Conservation (phyloP, 92 coral and sea anemone genomes). For the Epizoanthus scotinus region DNA sequence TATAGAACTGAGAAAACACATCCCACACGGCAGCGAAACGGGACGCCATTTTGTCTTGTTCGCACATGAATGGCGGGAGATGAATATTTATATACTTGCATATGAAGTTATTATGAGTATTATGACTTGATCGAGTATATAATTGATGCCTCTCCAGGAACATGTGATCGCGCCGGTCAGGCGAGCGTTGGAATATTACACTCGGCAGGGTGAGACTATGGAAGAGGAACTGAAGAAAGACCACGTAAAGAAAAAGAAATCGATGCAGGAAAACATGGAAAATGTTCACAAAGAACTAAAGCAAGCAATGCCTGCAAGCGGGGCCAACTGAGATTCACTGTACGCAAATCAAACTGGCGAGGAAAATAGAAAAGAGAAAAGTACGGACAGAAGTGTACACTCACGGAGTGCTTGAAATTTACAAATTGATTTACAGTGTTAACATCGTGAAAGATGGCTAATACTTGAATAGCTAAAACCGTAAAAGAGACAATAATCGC, state of each 20-base stretch:
- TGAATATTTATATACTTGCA: no score
- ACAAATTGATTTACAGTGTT: background rate
- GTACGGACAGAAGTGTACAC: background rate
- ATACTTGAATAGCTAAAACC: background rate
- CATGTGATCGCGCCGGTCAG: constrained; percentile 82
- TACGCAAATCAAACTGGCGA: background rate
- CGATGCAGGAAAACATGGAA: constrained; percentile 68
- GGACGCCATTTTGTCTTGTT: no score
- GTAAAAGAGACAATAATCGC: background rate
- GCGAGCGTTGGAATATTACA: constrained; percentile 81
- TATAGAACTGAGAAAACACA: no score
- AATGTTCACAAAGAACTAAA: constrained; percentile 26
- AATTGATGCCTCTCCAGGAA: constrained; percentile 40
- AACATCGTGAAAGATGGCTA: background rate
- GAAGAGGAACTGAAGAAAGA: constrained; percentile 82
- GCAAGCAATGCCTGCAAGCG: constrained; percentile 13
- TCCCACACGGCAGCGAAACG: no score
- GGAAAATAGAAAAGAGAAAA: no score
- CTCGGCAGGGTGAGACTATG: constrained; percentile 80
- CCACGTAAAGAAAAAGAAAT: constrained; percentile 66
- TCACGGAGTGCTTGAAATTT: background rate
- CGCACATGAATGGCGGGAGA: no score
- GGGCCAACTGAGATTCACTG: background rate
- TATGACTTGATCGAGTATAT: no score
- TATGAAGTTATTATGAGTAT: no score